These are phyloP conservation scores for Pelosia muscerda DNA, from an alignment of 2,888 invertebrate species.

Conservation along the genomic window DNA sequence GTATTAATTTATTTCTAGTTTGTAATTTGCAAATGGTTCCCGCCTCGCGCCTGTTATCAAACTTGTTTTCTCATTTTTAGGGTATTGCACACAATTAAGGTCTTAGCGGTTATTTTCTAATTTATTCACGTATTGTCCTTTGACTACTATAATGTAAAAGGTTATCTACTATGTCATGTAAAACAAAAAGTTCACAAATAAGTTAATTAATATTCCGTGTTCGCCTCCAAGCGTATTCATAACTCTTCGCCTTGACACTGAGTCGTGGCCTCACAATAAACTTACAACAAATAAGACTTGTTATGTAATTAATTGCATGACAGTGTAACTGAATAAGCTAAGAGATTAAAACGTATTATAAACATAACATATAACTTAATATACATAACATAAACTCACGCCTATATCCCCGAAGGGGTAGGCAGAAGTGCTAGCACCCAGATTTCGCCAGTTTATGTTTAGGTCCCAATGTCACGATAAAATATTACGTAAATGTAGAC, in stretches of 20 bases:
- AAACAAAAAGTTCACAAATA: background rate
- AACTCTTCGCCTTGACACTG: constrained; percentile 43
- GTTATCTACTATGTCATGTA: background rate
- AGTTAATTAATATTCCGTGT: constrained; percentile 10
- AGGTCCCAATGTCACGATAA: too few relatives aligned
- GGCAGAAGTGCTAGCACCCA: too few relatives aligned
- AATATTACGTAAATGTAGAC: too few relatives aligned
- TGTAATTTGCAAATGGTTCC: too few relatives aligned
- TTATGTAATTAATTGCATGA: constrained; percentile 26
- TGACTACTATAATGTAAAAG: background rate
- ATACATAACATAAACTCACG: too few relatives aligned
- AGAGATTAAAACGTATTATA: background rate
- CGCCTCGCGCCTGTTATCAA: too few relatives aligned
- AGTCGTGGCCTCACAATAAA: constrained; percentile 26
- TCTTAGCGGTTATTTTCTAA: background rate
- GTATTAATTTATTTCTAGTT: too few relatives aligned
- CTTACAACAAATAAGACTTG: constrained; percentile 25
- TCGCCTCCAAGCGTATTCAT: constrained; percentile 20
- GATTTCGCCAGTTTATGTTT: too few relatives aligned
- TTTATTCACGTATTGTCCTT: background rate
- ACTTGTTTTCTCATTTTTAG: too few relatives aligned
- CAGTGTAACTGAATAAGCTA: background rate
- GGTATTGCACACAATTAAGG: too few relatives aligned
- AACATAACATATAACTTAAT: background rate
- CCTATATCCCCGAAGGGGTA: too few relatives aligned